phyloP scores from a whole-genome alignment of 2,113 vertebrate species.

The Vulpes vulpes region DNA sequence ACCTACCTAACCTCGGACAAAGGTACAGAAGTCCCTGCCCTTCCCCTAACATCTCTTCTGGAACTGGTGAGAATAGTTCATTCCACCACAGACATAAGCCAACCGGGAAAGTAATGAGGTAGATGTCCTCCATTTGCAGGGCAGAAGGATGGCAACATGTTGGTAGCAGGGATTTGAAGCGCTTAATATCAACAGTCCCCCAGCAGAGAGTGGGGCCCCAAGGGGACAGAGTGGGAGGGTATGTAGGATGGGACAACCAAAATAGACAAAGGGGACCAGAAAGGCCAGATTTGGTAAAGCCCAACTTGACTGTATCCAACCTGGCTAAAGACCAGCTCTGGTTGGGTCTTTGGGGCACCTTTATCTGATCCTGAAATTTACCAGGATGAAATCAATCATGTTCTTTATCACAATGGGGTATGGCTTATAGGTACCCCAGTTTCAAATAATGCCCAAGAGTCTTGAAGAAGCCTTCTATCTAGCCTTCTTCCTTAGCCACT shows the following conservation, averaged over 20 bases:
- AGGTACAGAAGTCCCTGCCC: neutral
- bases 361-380: conserved; percentile 18
- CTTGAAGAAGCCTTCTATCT: neutral
- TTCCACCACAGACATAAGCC: neutral
- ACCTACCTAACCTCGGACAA: neutral
- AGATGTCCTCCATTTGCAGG: neutral
- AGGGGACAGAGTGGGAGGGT: neutral
- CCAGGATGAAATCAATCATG: neutral
- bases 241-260: neutral
- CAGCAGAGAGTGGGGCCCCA: neutral
- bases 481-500: conserved; percentile 9
- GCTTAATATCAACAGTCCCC: neutral
- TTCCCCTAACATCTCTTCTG: conserved; percentile 12
- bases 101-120: neutral
- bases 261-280: neutral
- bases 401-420: neutral
- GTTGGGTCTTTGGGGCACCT: neutral
- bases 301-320: neutral
- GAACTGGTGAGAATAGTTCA: neutral
- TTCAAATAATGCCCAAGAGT: conserved; percentile 31
- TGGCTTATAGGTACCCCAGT: neutral
- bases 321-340: neutral
- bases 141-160: neutral
- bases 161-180: conserved; percentile 8
- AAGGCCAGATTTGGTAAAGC: neutral